Percentiles rank a stretch among this genome's conserved stretches.
These are phyloP conservation scores for Aquatica leii DNA, from an alignment of 2,888 invertebrate species.

Conservation along the genomic window DNA sequence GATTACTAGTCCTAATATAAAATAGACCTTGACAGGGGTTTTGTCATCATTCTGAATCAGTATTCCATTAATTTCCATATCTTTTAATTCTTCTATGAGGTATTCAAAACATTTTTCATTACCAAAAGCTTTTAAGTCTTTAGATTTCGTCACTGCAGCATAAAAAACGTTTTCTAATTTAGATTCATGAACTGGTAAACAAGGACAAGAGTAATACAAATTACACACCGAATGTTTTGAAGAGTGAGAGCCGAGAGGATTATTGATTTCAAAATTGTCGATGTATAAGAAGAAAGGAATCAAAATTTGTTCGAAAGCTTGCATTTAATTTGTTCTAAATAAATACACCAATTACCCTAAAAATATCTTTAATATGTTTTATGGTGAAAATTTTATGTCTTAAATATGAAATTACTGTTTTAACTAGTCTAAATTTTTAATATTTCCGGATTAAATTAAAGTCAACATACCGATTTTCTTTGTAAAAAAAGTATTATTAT, in stretches of 20 bases:
- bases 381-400: too few relatives aligned
- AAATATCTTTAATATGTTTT: too few relatives aligned
- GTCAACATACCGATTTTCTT: too few relatives aligned
- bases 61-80: conserved; percentile 16
- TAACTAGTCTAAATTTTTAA: too few relatives aligned
- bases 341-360: too few relatives aligned
- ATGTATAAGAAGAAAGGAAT: conserved; percentile 42
- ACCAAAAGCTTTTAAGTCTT: conserved; percentile 27
- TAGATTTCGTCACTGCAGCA: conserved; percentile 38
- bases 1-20: conserved; percentile 1
- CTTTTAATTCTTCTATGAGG: conserved; percentile 6
- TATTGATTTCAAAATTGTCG: conserved; percentile 47
- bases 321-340: too few relatives aligned
- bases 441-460: too few relatives aligned
- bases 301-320: too few relatives aligned
- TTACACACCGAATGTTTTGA: conserved; percentile 40
- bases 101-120: too few relatives aligned
- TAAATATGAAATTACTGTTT: too few relatives aligned
- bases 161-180: too few relatives aligned
- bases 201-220: conserved; percentile 43
- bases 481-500: too few relatives aligned
- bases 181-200: conserved; percentile 38
- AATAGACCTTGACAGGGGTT: conserved; percentile 4
- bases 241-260: conserved; percentile 42
- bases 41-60: not conserved